Conservation (phyloP, 2,797 vertebrate genomes). For the Thunnus albacares region DNA sequence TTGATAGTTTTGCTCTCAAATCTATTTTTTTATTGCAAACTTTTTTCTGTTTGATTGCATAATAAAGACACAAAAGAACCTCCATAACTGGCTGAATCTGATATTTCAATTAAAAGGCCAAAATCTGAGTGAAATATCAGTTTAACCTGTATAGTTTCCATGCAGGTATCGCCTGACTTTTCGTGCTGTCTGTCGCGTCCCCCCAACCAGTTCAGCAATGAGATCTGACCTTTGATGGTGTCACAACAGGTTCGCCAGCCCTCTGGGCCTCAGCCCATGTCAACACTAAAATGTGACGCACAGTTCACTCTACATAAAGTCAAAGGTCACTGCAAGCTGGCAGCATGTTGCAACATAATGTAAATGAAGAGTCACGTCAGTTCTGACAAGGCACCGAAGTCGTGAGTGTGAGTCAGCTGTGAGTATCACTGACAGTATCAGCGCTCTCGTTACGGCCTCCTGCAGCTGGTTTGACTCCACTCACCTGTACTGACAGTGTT, state of each 20-base stretch:
- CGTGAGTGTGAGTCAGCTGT: conserved; percentile 28
- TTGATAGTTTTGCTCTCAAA: no score
- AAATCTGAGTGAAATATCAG: conserved; percentile 1
- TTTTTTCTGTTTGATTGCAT: no score
- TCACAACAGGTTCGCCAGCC: conserved; percentile 38
- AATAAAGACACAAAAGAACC: no score
- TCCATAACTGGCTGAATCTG: no score
- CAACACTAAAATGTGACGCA: conserved; percentile 43
- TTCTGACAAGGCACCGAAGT: conserved; percentile 11
- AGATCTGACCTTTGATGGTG: conserved; percentile 52
- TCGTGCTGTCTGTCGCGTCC: background rate
- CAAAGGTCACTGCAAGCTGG: conserved; percentile 47
- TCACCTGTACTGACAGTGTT: conserved; percentile 27
- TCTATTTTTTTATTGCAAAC: no score
- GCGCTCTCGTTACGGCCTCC: conserved; percentile 8
- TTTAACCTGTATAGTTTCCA: background rate
- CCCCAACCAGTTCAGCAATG: conserved; percentile 8
- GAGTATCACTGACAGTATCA: conserved; percentile 23
- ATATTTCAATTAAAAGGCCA: background rate
- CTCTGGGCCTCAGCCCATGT: conserved; percentile 50
- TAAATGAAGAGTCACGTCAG: conserved; percentile 47
- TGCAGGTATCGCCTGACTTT: conserved; percentile 4
- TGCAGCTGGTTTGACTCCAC: conserved; percentile 23
- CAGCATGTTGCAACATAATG: conserved; percentile 48
- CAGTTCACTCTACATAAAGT: conserved; percentile 44